Conservation (phyloP, 1,140 invertebrate species). For the Papilio aristodemus region DNA sequence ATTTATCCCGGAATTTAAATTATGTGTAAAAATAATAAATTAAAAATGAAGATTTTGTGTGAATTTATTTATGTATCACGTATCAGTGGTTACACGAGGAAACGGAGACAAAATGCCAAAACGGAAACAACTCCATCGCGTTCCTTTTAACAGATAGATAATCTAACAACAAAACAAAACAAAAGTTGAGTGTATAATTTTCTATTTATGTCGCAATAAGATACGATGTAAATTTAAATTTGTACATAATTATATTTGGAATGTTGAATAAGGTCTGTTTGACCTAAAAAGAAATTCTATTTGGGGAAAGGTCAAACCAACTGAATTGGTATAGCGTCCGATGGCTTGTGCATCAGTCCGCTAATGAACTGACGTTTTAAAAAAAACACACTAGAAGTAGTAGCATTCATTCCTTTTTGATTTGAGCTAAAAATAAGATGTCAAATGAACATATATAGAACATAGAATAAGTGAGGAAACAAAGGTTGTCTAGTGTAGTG, state of each 20-base stretch:
- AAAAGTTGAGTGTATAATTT: too few species aligned
- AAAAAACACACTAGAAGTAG: neutral
- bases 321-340: neutral
- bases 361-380: constrained; percentile 3
- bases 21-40: too few species aligned
- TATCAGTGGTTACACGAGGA: too few species aligned
- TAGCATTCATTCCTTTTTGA: neutral
- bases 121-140: too few species aligned
- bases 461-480: neutral
- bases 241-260: neutral
- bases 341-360: constrained; percentile 1
- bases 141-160: too few species aligned
- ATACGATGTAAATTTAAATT: neutral
- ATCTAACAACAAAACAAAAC: too few species aligned
- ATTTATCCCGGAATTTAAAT: too few species aligned
- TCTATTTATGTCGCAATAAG: neutral
- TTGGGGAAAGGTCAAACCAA: constrained; percentile 13
- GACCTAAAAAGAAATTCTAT: constrained; percentile 18
- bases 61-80: too few species aligned
- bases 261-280: neutral
- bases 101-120: too few species aligned
- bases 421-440: neutral
- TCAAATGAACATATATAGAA: too few species aligned
- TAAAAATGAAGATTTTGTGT: too few species aligned
- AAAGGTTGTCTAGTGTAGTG: too few species aligned